Evolutionary conservation across 2,888 invertebrate genomes (phyloP).

Genomic region (Glomeris marginata): DNA sequence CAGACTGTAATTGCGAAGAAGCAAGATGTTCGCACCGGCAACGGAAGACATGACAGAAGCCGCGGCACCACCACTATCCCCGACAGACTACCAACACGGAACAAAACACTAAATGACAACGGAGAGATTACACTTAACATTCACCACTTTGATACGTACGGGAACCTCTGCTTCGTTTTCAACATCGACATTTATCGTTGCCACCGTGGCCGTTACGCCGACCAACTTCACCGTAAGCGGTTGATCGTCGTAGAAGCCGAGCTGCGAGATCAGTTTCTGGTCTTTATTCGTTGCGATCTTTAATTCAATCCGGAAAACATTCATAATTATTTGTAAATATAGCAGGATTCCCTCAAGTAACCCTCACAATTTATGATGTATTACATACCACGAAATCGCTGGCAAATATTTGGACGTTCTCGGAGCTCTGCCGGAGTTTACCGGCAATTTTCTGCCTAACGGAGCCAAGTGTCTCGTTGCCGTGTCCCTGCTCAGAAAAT

Average conservation of each 20-base stretch:
- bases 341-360: neutral
- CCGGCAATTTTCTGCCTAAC: slow-evolving; percentile 29
- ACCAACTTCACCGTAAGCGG: slow-evolving; percentile 18
- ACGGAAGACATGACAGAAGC: neutral
- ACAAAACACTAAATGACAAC: too few relatives aligned
- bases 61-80: slow-evolving; percentile 1
- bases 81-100: too few relatives aligned
- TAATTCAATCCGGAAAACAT: neutral
- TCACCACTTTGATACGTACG: too few relatives aligned
- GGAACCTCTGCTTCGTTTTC: neutral
- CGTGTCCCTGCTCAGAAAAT: slow-evolving; percentile 25
- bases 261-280: slow-evolving; percentile 30
- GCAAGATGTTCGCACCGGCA: too few relatives aligned
- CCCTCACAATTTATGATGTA: neutral
- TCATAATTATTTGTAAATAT: slow-evolving; percentile 6
- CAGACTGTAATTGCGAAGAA: slow-evolving; percentile 21
- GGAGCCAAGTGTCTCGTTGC: slow-evolving; percentile 31
- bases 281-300: slow-evolving; percentile 28
- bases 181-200: slow-evolving; percentile 4
- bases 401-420: slow-evolving; percentile 28
- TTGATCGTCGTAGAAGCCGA: slow-evolving; percentile 29
- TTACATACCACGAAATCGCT: slow-evolving; percentile 27
- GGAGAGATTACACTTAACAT: too few relatives aligned
- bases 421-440: slow-evolving; percentile 24
- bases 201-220: slow-evolving; percentile 14